These are phyloP conservation scores for Chironex yamaguchii DNA, from an alignment of 30 jellyfish, hydroid and myxozoan species.

Conservation along the genomic window DNA sequence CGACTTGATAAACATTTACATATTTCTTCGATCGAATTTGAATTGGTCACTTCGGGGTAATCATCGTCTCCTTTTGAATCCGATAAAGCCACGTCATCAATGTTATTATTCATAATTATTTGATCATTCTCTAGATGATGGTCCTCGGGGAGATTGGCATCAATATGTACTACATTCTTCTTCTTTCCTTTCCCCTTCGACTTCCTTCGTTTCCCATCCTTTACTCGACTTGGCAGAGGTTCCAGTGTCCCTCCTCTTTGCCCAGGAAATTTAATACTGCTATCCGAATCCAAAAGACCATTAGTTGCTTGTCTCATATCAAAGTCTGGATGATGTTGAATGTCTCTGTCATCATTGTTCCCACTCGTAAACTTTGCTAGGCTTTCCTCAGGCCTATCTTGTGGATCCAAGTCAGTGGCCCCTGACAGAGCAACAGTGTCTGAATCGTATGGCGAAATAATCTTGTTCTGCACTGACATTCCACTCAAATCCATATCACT, in stretches of 20 bases:
- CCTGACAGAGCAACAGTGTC: neutral
- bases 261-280: too few relatives aligned
- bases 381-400: too few relatives aligned
- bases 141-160: neutral
- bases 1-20: neutral
- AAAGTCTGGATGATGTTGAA: too few relatives aligned
- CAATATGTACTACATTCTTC: neutral
- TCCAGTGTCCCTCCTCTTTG: neutral
- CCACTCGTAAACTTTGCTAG: too few relatives aligned
- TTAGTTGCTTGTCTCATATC: too few relatives aligned
- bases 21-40: neutral
- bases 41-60: neutral
- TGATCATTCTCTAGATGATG: neutral
- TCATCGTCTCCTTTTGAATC: too few relatives aligned
- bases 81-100: neutral
- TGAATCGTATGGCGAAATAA: neutral
- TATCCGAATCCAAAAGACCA: too few relatives aligned
- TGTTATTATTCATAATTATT: too few relatives aligned
- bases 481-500: neutral
- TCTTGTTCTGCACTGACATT: neutral
- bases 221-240: neutral
- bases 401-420: too few relatives aligned
- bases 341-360: too few relatives aligned
- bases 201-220: neutral
- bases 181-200: neutral